A percentile compares a stretch with the other conserved stretches of the same genome.
Evolutionary conservation across 35 echinoderm and acorn worm genomes (phyloP).

Genomic region (Diadema setosum): DNA sequence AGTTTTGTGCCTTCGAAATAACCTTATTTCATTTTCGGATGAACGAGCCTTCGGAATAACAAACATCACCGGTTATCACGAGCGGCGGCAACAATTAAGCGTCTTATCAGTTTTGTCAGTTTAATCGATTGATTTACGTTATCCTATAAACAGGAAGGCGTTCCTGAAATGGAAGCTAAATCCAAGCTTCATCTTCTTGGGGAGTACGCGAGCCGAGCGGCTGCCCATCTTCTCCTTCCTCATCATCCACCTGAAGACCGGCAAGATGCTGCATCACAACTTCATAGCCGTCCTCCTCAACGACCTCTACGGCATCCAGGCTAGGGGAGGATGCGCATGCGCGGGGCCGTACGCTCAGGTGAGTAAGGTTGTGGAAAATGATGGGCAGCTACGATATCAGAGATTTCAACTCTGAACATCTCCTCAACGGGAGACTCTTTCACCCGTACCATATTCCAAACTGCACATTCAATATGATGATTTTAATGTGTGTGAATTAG

Average conservation of each 20-base stretch:
- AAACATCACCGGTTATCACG: no score
- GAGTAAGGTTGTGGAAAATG: background rate
- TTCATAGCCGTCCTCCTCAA: constrained; percentile 72
- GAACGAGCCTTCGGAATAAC: no score
- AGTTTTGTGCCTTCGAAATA: no score
- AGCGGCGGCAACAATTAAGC: no score
- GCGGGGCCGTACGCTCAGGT: constrained; percentile 86
- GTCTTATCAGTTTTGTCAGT: no score
- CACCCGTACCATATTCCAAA: no score
- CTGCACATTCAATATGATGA: no score
- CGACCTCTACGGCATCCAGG: constrained; percentile 81
- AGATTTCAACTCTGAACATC: no score
- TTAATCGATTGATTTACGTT: background rate
- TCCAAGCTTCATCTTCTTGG: constrained; percentile 41
- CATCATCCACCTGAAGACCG: constrained; percentile 45
- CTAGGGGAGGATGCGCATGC: constrained; percentile 80
- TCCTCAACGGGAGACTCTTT: no score
- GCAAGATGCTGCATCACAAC: constrained; percentile 82
- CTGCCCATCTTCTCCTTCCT: constrained; percentile 84
- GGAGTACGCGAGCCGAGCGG: constrained; percentile 20
- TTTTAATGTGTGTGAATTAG: no score
- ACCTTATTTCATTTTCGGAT: no score
- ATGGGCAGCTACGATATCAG: background rate
- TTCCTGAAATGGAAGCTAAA: constrained; percentile 50
- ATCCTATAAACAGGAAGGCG: background rate